Conservation (phyloP, 2,797 vertebrate species). For the Enoplosus armatus region DNA sequence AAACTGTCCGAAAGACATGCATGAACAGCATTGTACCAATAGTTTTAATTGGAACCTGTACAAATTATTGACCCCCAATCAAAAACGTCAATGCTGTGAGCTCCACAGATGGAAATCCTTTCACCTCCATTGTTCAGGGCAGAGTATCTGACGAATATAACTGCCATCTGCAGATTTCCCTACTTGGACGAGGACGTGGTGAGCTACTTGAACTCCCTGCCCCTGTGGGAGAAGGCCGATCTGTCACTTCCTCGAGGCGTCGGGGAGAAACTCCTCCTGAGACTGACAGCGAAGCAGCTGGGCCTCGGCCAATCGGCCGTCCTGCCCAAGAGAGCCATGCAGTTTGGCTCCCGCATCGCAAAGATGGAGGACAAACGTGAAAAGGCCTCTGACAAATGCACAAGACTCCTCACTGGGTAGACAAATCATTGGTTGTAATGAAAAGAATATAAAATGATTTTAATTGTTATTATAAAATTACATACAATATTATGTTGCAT, state of each 20-base stretch:
- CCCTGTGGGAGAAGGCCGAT: conserved; percentile 91
- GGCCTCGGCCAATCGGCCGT: conserved; percentile 87
- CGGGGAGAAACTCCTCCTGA: conserved; percentile 94
- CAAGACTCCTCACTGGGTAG: conserved; percentile 83
- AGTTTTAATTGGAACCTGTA: background rate
- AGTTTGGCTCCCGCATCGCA: conserved; percentile 96
- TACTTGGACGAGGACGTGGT: conserved; percentile 97
- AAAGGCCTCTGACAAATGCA: conserved; percentile 92
- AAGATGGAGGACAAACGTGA: conserved; percentile 92
- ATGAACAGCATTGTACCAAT: too few relatives aligned
- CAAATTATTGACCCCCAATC: background rate
- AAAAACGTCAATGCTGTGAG: background rate
- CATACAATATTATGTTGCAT: background rate
- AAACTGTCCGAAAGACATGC: too few relatives aligned
- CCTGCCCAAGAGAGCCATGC: conserved; percentile 95
- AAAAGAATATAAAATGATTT: conserved; percentile 1
- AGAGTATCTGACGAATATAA: background rate
- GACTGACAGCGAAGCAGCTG: conserved; percentile 86
- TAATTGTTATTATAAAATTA: conserved; percentile 28
- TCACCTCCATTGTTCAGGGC: background rate
- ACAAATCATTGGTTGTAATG: background rate
- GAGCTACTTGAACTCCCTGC: conserved; percentile 91
- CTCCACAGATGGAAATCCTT: background rate
- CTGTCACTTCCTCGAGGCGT: conserved; percentile 91
- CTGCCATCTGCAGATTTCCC: conserved; percentile 88